Evolutionary conservation across 2,797 vertebrate genomes (phyloP).

Genomic region (Gymnothorax javanicus): DNA sequence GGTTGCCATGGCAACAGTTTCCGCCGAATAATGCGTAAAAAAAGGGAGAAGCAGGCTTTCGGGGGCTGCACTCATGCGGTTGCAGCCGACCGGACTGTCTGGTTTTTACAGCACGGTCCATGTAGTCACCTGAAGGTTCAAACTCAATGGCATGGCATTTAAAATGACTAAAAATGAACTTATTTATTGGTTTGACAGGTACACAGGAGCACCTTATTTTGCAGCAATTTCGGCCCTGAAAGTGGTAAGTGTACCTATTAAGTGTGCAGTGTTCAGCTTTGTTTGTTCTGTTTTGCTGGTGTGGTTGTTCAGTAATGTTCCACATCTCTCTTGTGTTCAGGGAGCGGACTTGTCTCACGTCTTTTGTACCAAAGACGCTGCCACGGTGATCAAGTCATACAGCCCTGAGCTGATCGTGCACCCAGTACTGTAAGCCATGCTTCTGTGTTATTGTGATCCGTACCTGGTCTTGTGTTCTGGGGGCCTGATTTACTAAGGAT

Average conservation of each 20-base stretch:
- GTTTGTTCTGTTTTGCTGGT: slow-evolving; percentile 24
- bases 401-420: slow-evolving; percentile 98
- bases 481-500: background rate
- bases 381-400: slow-evolving; percentile 94
- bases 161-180: background rate
- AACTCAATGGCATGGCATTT: background rate
- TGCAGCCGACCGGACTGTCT: no score
- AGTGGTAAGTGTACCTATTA: slow-evolving; percentile 78
- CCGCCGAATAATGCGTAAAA: no score
- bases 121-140: background rate
- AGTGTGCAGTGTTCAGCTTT: background rate
- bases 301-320: background rate
- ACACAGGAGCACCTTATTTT: slow-evolving; percentile 97
- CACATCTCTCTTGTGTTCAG: slow-evolving; percentile 61
- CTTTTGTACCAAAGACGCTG: slow-evolving; percentile 96
- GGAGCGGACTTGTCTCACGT: slow-evolving; percentile 95
- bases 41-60: no score
- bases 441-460: background rate
- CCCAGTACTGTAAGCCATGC: slow-evolving; percentile 89
- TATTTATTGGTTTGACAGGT: slow-evolving; percentile 66
- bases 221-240: slow-evolving; percentile 95
- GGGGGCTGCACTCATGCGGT: no score
- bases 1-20: no score
- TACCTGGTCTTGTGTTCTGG: no score
- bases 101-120: background rate